Conservation (phyloP, 2,113 vertebrate species). For the Paradisaea rubra region DNA sequence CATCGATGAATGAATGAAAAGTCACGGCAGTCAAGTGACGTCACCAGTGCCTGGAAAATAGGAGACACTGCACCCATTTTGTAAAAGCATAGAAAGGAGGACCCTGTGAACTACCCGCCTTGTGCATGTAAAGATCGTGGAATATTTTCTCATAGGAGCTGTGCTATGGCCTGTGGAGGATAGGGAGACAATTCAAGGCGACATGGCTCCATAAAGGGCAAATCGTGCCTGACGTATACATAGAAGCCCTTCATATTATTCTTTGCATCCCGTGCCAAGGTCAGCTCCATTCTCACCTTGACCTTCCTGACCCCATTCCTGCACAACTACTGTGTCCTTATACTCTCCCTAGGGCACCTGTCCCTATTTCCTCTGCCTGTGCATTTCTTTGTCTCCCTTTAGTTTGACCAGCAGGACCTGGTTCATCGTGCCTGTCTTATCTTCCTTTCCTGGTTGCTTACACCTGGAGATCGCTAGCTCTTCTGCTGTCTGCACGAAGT, state of each 20-base stretch:
- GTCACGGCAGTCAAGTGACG: not conserved
- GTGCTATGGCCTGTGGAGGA: not conserved
- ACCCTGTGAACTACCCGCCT: fast-evolving
- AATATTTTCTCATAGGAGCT: not conserved
- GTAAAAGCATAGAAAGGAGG: not conserved
- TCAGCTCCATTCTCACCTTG: not conserved
- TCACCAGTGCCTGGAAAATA: not conserved
- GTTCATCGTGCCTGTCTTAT: fast-evolving
- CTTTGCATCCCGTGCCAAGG: fast-evolving
- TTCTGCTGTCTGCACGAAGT: fast-evolving
- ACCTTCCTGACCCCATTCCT: not conserved
- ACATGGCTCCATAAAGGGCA: not conserved
- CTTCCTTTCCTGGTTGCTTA: not conserved
- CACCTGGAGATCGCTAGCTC: not conserved
- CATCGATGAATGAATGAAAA: not conserved
- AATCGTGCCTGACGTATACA: fast-evolving
- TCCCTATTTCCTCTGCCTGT: not conserved
- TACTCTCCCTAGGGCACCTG: not conserved
- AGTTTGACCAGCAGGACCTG: not conserved
- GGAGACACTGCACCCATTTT: not conserved
- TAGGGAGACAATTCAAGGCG: not conserved
- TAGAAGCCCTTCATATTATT: not conserved
- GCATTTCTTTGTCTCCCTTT: not conserved
- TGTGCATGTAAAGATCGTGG: not conserved
- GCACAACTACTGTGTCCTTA: fast-evolving